These are phyloP conservation scores for Rhamphomyia laevipes DNA, from an alignment of 2,888 invertebrate species.

Conservation along the genomic window DNA sequence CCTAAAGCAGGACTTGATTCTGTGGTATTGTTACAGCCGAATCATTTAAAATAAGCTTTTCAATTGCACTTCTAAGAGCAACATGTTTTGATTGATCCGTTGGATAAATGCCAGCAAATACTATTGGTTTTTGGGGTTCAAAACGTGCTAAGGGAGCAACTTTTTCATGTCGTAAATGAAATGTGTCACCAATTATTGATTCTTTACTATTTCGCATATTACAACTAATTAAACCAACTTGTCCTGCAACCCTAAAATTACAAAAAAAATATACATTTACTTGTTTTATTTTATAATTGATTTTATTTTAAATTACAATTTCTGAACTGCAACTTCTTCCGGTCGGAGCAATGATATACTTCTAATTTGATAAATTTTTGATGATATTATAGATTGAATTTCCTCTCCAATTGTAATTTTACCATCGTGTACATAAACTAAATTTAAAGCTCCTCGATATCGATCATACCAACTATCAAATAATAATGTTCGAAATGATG, in stretches of 20 bases:
- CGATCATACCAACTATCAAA: slow-evolving; percentile 93
- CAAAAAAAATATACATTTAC: neutral
- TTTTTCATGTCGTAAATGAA: slow-evolving; percentile 43
- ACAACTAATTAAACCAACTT: slow-evolving; percentile 81
- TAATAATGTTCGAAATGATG: slow-evolving; percentile 64
- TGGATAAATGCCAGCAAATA: slow-evolving; percentile 79
- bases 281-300: neutral
- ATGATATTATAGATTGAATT: slow-evolving; percentile 58
- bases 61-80: slow-evolving; percentile 66
- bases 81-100: slow-evolving; percentile 76
- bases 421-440: slow-evolving; percentile 71
- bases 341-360: slow-evolving; percentile 71
- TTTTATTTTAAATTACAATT: slow-evolving; percentile 40
- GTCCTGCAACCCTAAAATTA: slow-evolving; percentile 61
- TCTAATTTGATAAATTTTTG: slow-evolving; percentile 67
- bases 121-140: slow-evolving; percentile 61
- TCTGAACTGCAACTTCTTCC: slow-evolving; percentile 50
- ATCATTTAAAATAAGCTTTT: slow-evolving; percentile 88
- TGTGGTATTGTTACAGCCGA: slow-evolving; percentile 71
- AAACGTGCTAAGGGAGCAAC: slow-evolving; percentile 46
- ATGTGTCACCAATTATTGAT: slow-evolving; percentile 66
- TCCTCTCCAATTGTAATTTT: slow-evolving; percentile 57
- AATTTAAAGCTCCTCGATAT: slow-evolving; percentile 68
- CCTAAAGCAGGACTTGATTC: slow-evolving; percentile 83
- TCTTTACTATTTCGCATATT: slow-evolving; percentile 65